phyloP scores from a whole-genome alignment of 2,113 vertebrate species.

The Eptatretus burgeri region DNA sequence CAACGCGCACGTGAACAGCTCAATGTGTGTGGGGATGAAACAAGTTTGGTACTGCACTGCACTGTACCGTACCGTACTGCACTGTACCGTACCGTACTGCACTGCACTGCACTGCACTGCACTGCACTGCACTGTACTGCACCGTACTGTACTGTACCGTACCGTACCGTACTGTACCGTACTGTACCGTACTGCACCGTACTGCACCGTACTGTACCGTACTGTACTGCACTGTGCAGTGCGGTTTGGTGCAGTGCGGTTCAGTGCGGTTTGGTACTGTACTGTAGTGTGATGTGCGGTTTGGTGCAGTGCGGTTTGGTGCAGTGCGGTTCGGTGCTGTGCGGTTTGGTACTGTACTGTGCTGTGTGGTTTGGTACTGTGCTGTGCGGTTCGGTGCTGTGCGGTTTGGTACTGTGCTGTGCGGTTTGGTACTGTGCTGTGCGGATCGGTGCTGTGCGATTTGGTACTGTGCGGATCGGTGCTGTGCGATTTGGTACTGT shows the following conservation, averaged over 20 bases:
- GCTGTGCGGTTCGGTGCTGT: no score
- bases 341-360: no score
- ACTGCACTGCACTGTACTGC: neutral
- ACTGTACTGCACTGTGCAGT: neutral
- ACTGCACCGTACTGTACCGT: neutral
- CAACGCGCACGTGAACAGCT: no score
- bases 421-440: no score
- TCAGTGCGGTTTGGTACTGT: neutral
- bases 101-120: neutral
- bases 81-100: neutral
- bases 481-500: no score
- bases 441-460: no score
- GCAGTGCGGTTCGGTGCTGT: neutral
- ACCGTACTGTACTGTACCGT: neutral
- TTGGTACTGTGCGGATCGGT: no score
- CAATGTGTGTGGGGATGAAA: no score
- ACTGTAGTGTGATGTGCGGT: neutral
- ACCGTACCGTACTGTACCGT: neutral
- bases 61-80: constrained; percentile 16
- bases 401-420: no score
- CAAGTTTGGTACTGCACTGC: neutral
- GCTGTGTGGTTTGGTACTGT: no score
- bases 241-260: neutral
- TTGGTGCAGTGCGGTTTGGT: neutral
- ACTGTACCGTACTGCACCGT: neutral